These are phyloP conservation scores for Spongilla lacustris DNA, from an alignment of 37 sponge, comb jelly and placozoan species.

Conservation along the genomic window DNA sequence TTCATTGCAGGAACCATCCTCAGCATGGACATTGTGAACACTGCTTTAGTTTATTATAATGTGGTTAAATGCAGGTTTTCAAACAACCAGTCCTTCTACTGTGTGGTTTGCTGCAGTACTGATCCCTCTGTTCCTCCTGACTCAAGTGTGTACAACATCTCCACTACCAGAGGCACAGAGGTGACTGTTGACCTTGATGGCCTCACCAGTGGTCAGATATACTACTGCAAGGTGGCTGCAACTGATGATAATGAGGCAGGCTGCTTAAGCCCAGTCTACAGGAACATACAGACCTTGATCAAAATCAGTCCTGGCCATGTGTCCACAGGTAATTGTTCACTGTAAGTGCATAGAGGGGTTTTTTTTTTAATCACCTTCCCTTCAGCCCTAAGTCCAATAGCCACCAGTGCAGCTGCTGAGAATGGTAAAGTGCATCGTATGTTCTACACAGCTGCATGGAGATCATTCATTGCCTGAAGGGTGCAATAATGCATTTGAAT, in stretches of 20 bases:
- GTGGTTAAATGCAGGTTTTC: neutral
- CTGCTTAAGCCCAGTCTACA: neutral
- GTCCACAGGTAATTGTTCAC: neutral
- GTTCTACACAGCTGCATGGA: no score
- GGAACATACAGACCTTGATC: neutral
- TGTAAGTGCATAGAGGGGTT: neutral
- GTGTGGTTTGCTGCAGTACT: neutral
- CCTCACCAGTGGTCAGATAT: neutral
- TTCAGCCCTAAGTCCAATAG: neutral
- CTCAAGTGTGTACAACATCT: neutral
- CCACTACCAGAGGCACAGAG: neutral
- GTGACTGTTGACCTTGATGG: neutral
- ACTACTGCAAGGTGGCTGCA: neutral
- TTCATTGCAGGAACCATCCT: neutral
- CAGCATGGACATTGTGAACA: neutral
- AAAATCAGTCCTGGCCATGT: neutral
- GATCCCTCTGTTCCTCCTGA: neutral
- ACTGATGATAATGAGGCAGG: neutral
- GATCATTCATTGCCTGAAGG: no score
- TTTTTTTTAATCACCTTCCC: neutral
- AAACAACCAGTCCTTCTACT: neutral
- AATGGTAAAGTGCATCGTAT: neutral
- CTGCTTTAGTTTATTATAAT: neutral
- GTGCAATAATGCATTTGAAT: neutral
- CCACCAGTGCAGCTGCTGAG: neutral